Conservation (phyloP, 2,888 invertebrate genomes). For the Opisthograptis luteolata region DNA sequence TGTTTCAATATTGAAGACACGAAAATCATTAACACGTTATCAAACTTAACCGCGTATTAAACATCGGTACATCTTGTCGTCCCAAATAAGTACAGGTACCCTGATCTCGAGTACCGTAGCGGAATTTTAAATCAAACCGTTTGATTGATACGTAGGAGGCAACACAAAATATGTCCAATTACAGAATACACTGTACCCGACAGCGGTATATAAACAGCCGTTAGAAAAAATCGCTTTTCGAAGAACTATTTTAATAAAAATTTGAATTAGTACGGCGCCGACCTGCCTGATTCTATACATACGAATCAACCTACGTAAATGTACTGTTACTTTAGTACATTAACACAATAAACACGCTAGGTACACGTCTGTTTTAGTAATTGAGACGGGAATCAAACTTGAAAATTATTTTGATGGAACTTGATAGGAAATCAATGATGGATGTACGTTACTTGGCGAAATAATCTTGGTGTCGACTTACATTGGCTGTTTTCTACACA, state of each 20-base stretch:
- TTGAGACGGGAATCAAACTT: too few relatives aligned
- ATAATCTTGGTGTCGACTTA: too few relatives aligned
- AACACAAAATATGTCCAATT: constrained; percentile 57
- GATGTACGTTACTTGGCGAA: too few relatives aligned
- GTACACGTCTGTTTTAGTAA: too few relatives aligned
- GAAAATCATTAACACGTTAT: neutral
- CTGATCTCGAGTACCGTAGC: constrained; percentile 29
- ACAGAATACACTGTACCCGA: constrained; percentile 55
- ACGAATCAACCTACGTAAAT: neutral
- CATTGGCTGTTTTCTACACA: too few relatives aligned
- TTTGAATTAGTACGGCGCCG: constrained; percentile 49
- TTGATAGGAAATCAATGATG: too few relatives aligned
- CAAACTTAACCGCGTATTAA: neutral
- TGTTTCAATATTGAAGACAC: neutral
- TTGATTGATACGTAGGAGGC: constrained; percentile 54
- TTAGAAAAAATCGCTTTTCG: constrained; percentile 42
- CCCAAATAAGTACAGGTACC: constrained; percentile 7
- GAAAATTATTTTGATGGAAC: too few relatives aligned
- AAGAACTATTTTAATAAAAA: constrained; percentile 48
- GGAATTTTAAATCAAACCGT: constrained; percentile 34
- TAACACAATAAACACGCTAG: neutral
- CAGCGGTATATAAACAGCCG: constrained; percentile 52
- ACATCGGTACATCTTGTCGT: constrained; percentile 1
- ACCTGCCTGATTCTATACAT: too few relatives aligned
- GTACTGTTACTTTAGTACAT: neutral